A percentile compares a stretch with the other conserved stretches of the same genome.
These are phyloP conservation scores for Coracias cyanogaster DNA, from an alignment of 2,797 vertebrate genomes.

Conservation along the genomic window DNA sequence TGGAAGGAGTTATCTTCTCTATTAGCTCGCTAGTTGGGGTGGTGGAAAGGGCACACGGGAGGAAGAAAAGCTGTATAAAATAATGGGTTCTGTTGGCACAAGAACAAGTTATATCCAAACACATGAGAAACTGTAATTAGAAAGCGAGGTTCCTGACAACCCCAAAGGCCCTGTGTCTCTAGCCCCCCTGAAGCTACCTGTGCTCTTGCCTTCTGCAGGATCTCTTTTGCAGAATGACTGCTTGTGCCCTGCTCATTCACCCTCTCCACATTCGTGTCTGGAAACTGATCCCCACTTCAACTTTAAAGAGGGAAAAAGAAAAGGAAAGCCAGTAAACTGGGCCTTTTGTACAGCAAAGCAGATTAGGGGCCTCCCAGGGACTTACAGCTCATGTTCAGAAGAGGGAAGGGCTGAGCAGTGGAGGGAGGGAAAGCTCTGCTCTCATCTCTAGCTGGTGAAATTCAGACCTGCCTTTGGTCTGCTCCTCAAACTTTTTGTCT, in stretches of 20 bases:
- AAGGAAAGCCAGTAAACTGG: constrained; percentile 48
- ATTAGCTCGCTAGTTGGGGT: rapidly evolving
- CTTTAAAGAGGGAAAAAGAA: constrained; percentile 51
- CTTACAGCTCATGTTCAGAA: constrained; percentile 3
- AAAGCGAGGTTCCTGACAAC: background rate
- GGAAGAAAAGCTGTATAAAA: background rate
- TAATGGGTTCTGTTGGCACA: background rate
- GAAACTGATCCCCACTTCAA: constrained; percentile 61
- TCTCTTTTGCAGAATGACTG: background rate
- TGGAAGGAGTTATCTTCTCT: background rate
- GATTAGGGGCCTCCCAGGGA: constrained; percentile 66
- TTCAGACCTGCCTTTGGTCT: background rate
- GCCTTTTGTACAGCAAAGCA: constrained; percentile 57
- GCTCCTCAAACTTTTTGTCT: background rate
- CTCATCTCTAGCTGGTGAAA: background rate
- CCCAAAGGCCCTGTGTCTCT: background rate
- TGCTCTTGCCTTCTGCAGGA: background rate
- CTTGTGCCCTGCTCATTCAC: background rate
- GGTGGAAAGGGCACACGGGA: background rate
- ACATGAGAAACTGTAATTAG: background rate
- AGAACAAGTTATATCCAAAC: background rate
- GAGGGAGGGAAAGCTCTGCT: background rate
- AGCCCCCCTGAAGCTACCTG: background rate
- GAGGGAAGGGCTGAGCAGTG: background rate
- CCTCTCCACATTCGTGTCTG: background rate